These are phyloP conservation scores for Sebastes hubbsi DNA, from an alignment of 2,797 vertebrate genomes.

Conservation along the genomic window DNA sequence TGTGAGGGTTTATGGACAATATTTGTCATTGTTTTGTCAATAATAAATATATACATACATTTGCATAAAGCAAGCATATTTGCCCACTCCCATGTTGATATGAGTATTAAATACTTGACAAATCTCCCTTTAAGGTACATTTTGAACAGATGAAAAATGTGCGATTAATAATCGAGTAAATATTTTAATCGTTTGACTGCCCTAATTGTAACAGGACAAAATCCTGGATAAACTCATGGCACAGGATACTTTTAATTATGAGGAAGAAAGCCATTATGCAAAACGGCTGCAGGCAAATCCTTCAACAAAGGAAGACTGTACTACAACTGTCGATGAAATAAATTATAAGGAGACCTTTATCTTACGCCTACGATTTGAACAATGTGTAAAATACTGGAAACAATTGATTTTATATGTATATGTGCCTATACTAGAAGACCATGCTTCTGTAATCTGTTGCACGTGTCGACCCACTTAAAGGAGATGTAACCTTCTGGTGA, in stretches of 20 bases:
- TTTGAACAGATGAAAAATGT: too few relatives aligned
- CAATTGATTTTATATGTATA: not conserved
- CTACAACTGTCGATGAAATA: not conserved
- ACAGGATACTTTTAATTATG: not conserved
- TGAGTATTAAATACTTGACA: too few relatives aligned
- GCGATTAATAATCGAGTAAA: too few relatives aligned
- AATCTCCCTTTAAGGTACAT: too few relatives aligned
- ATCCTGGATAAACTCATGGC: not conserved
- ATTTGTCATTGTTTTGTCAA: too few relatives aligned
- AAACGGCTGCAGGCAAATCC: not conserved
- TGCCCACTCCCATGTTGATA: too few relatives aligned
- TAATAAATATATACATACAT: too few relatives aligned
- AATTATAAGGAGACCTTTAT: not conserved
- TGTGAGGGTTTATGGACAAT: too few relatives aligned
- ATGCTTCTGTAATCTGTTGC: not conserved
- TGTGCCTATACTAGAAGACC: not conserved
- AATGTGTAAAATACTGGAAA: not conserved
- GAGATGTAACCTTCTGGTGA: not conserved
- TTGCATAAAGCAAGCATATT: too few relatives aligned
- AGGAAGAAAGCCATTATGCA: not conserved
- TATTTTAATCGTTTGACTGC: too few relatives aligned
- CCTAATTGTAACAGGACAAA: not conserved
- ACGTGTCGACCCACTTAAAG: not conserved
- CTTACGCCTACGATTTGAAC: not conserved
- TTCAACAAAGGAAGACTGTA: not conserved